A percentile compares a stretch with the other conserved stretches of the same genome.
These are phyloP conservation scores for Bubalus kerabau DNA, from an alignment of 2,113 vertebrate genomes.

Conservation along the genomic window DNA sequence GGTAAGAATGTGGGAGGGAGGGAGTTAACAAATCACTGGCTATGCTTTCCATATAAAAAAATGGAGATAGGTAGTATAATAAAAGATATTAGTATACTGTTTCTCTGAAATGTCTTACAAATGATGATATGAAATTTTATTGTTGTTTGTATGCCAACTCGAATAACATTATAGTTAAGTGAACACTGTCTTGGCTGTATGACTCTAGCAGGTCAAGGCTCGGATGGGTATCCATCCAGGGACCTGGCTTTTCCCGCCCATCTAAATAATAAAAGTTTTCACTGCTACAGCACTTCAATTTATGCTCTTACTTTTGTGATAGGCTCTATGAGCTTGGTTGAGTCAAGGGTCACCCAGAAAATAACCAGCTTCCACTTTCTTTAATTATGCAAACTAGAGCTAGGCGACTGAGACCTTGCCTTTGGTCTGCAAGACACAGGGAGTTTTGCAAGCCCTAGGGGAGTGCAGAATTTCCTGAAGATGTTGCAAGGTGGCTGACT, in stretches of 20 bases:
- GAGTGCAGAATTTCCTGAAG: conserved; percentile 67
- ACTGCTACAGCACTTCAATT: not conserved
- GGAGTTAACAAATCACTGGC: not conserved
- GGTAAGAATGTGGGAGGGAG: not conserved
- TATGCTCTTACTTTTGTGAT: conserved; percentile 11
- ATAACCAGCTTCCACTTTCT: conserved; percentile 60
- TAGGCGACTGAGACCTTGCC: conserved; percentile 55
- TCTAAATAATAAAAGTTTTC: not conserved
- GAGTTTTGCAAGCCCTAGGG: conserved; percentile 64
- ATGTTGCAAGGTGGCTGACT: conserved; percentile 46
- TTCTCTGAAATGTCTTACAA: not conserved
- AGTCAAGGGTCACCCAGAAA: conserved; percentile 40
- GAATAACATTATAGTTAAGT: not conserved
- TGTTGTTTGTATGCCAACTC: not conserved
- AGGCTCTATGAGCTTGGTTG: not conserved
- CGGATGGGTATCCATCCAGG: not conserved
- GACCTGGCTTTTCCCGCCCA: not conserved
- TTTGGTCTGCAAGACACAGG: conserved; percentile 37
- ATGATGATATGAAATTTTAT: not conserved
- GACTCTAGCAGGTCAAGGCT: not conserved
- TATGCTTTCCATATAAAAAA: not conserved
- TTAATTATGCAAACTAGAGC: conserved; percentile 59
- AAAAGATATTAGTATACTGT: not conserved
- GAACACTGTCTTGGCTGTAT: not conserved
- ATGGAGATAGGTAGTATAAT: not conserved